phyloP scores from a whole-genome alignment of 1,140 invertebrate species.

The Sycophaga agraensis region DNA sequence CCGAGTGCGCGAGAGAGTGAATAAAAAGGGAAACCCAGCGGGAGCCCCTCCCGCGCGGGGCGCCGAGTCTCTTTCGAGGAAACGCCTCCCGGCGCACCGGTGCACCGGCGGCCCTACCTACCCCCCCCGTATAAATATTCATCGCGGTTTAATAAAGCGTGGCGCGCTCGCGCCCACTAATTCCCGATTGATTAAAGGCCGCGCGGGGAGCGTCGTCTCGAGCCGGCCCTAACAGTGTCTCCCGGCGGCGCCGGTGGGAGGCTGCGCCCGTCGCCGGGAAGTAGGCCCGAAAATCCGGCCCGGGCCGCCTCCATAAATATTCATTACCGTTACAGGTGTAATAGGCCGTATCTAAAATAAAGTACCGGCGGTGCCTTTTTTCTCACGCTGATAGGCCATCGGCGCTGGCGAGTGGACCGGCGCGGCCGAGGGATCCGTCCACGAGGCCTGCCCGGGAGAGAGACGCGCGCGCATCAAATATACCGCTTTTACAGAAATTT shows the following conservation, averaged over 20 bases:
- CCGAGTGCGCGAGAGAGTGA: neutral
- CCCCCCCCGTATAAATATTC: constrained; percentile 17
- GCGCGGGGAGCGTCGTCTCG: neutral
- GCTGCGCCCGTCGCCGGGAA: neutral
- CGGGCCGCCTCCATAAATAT: constrained; percentile 40
- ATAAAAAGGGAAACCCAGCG: constrained; percentile 15
- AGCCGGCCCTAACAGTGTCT: too few species aligned
- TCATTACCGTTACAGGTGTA: constrained; percentile 46
- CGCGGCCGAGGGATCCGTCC: neutral
- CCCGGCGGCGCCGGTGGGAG: too few species aligned
- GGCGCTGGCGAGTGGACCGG: neutral
- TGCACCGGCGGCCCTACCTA: neutral
- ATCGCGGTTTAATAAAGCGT: constrained; percentile 12
- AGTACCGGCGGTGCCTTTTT: constrained; percentile 26
- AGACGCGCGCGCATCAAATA: too few species aligned
- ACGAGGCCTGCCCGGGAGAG: neutral
- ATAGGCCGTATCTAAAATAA: constrained; percentile 39
- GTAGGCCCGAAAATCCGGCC: neutral
- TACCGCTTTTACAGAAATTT: constrained; percentile 10
- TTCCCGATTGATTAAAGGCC: constrained; percentile 21
- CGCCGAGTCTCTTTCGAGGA: constrained; percentile 20
- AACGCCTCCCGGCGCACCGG: neutral
- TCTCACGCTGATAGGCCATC: constrained; percentile 36
- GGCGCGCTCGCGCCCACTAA: neutral
- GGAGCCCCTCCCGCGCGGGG: constrained; percentile 7